phyloP scores from a whole-genome alignment of 1,140 invertebrate species.

The fruit fly (Drosophila melanogaster) region Release_6_plus_ISO1_MT NC_004354.4:3490501-3491000 shows the following conservation, averaged over 20 bases:
- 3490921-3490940: neutral
- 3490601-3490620: constrained; percentile 39
- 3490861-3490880: constrained; percentile 63
- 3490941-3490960: neutral
- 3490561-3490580: constrained; percentile 19
- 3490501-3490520: constrained; percentile 39
- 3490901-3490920: constrained; percentile 25
- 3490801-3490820: constrained; percentile 52
- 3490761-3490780: constrained; percentile 36
- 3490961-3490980: neutral
- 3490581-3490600: constrained; percentile 12
- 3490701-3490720: neutral
- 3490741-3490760: constrained; percentile 42
- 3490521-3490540: constrained; percentile 55
- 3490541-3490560: constrained; percentile 50
- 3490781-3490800: constrained; percentile 30
- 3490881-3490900: constrained; percentile 74
- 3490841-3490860: constrained; percentile 64
- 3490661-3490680: constrained; percentile 25
- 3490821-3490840: constrained; percentile 65
- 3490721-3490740: constrained; percentile 14
- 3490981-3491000: neutral
- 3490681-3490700: constrained; percentile 30
- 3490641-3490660: constrained; percentile 18
- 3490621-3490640: constrained; percentile 26